Conservation (phyloP, 2,113 vertebrate species). For the Gnathonemus longibarbis region DNA sequence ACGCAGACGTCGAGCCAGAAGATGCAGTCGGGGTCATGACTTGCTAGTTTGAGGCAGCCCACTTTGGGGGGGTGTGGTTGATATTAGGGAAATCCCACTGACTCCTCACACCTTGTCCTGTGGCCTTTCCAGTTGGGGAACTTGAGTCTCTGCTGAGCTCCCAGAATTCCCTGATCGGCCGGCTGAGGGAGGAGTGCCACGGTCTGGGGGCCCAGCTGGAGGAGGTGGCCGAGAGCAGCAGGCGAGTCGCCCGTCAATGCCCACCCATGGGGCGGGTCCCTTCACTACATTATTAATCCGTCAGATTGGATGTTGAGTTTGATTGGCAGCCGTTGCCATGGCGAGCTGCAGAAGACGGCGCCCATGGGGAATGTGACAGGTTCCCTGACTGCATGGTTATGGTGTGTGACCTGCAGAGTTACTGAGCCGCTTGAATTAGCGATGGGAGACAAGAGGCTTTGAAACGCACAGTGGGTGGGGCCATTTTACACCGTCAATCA, state of each 20-base stretch:
- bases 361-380: not conserved
- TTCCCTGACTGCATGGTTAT: not conserved
- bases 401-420: not conserved
- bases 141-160: slow-evolving; percentile 71
- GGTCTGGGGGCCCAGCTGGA: slow-evolving; percentile 69
- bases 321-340: not conserved
- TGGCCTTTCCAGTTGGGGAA: slow-evolving; percentile 70
- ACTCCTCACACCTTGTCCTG: slow-evolving; percentile 9
- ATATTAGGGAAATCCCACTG: not conserved
- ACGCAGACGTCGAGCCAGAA: not conserved
- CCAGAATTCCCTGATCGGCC: slow-evolving; percentile 78
- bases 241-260: slow-evolving; percentile 52
- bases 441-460: not conserved
- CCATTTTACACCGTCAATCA: not conserved
- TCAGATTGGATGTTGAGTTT: not conserved
- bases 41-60: not conserved
- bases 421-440: not conserved
- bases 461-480: not conserved
- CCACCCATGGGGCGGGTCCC: not conserved
- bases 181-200: slow-evolving; percentile 78
- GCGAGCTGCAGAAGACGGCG: not conserved
- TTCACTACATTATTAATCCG: not conserved
- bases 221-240: slow-evolving; percentile 66
- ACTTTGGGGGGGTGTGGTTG: not conserved
- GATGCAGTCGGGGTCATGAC: not conserved